Base-by-base conservation (phyloP, 2,888 invertebrate genomes). In the Phengaris arion region DNA sequence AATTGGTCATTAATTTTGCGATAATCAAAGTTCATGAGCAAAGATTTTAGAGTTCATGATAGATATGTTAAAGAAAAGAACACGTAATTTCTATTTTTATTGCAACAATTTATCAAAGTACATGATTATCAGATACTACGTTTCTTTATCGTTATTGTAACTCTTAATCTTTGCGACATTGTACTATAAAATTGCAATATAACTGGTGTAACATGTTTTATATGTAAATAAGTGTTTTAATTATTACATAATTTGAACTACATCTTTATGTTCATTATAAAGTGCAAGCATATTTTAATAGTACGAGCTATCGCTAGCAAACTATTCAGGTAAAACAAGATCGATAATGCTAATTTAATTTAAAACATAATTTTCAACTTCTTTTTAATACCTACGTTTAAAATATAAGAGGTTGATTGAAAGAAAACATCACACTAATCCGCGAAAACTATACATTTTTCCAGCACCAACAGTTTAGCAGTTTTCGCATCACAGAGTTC, bases 291-390 rank as follows among this genome's bases (percentile, higher is more conserved):
- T 35, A 35, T 35, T 0, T 22, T 22, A 22, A 22, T 22, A 22
- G 22, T 22, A 22, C 22, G 22, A 22, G 22, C 22, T 22, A 22
- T 22, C 22, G 1, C 22, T 7, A 48, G 48, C 8, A 48, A 5
- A 48, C 6, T 48, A 48, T 64, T 64, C 64, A 64, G 64, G 12
- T 64, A 64, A 45, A 64, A 45, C 64, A 64, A 64, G 64, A 35
- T 64, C 10, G 10, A 59, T 6, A 59, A 59, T 59, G 15, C 15
- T 22, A 59, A 22, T 59, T 15, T 22, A 1, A 22, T 59, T 22
- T 22, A 10, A 2, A 59, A 22, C 59, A 22, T 22, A 15, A 22
- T 59, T 59, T 59, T 59, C 59, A 9, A 22, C 59, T 22, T 48
- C 6, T 5, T 6, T 48, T 59, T 59, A 22, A 22, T 22, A 10